Base-by-base conservation (phyloP, 2,797 vertebrate genomes). In the Ceryle rudis region DNA sequence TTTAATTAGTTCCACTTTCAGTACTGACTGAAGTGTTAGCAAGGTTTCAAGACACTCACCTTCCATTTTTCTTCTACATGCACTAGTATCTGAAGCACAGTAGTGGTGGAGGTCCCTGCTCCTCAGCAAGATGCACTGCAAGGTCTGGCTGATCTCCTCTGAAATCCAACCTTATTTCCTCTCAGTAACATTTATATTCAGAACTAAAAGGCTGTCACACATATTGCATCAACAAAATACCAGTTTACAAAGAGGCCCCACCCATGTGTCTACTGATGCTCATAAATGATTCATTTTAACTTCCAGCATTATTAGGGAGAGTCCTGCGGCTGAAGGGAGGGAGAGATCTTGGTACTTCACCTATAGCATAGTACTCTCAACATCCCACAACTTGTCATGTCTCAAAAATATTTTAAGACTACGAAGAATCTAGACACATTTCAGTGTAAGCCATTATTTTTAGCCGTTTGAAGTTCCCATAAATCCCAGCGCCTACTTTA, bases 251-350 rank as follows among this genome's bases (percentile, higher is more conserved):
- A 96, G 71, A 96, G 65, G 92, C 94, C 93, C 85, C 95, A 95
- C 93, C 95, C 94, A 95, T 85, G 60, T 94, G 79, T 87, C 94
- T 97, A 92, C 83, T 81, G 91, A 97, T 95, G 96, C 95, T 97
- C 92, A 97, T 97, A 96, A 97, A 97, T 94, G 94, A 96, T 92
- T 96, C 96, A 97, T 97, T 96, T 95, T 93, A 92, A 97, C 85
- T 96, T 92, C 89, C 91, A 95, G 79, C 93, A 90, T 95, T 95
- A 87, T 93, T 92, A 93, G 60, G 95, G 86, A 94, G 91, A 96
- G 82, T 91, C 84, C 82, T 90, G 85, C 0, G 28, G 71, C 74
- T 95, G 37, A 92, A 95, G 35, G 66, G 55, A 95, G 77, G 66
- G 75, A 92, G 74, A 81, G 54, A 54, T 77, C 67, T 73, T 58